These are phyloP conservation scores for Crotalus viridis DNA, from an alignment of 2,113 vertebrate species.

Conservation along the genomic window DNA sequence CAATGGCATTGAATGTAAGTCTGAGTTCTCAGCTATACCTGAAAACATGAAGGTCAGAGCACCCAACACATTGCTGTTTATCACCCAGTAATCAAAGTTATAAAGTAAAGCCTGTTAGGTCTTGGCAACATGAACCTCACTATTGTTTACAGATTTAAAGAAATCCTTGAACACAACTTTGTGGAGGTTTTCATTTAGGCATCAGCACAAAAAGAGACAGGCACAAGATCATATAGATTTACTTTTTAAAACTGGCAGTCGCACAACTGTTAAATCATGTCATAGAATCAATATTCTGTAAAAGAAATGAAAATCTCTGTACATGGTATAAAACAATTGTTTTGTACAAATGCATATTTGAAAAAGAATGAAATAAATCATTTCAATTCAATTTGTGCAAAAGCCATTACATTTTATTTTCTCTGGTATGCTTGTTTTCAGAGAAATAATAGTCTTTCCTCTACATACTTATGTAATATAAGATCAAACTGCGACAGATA, in stretches of 20 bases:
- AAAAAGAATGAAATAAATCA: slow-evolving; percentile 40
- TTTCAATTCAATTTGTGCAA: slow-evolving; percentile 43
- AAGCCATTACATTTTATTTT: slow-evolving; percentile 49
- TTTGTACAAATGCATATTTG: slow-evolving; percentile 9
- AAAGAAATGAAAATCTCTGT: neutral
- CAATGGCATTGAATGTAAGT: neutral
- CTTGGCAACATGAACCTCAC: neutral
- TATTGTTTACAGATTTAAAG: neutral
- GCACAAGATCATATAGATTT: slow-evolving; percentile 18
- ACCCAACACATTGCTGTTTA: slow-evolving; percentile 1
- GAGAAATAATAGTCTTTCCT: slow-evolving; percentile 17
- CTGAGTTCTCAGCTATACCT: neutral
- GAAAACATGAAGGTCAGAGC: neutral
- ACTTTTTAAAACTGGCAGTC: slow-evolving; percentile 25
- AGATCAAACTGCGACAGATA: neutral
- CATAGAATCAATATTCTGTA: slow-evolving; percentile 17
- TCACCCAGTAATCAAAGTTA: neutral
- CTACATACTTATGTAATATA: neutral
- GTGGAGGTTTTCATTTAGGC: slow-evolving; percentile 4
- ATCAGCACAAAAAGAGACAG: neutral
- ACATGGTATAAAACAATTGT: neutral
- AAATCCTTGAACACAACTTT: neutral
- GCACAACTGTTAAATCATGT: slow-evolving; percentile 2
- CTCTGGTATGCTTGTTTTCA: slow-evolving; percentile 45
- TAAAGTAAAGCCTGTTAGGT: neutral